Base-by-base conservation (phyloP, 2,888 invertebrate genomes). In the Parasteatoda lunata region DNA sequence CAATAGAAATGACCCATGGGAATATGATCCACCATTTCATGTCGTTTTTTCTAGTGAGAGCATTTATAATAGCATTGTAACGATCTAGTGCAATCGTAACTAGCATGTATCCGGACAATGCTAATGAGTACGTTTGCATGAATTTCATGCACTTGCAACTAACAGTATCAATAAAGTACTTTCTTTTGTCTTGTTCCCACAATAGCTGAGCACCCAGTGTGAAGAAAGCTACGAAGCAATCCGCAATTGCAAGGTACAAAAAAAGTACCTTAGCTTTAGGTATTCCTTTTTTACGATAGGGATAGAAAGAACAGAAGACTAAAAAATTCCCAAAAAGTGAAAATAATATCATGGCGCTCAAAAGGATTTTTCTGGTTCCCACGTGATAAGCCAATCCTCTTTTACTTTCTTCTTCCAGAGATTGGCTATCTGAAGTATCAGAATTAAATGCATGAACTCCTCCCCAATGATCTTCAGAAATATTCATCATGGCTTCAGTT, bases 81-180 rank as follows among this genome's bases (percentile, higher is more conserved):
- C 92, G 89, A 89, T 92, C 92, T 9, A 92, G 85, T 48, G 92
- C 92, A 51, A 92, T 91, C 6, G 91, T 91, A 5, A 92, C 91
- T 51, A 92, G 89, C 91, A 92, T 91, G 88, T 91, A 91, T 76
- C 91, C 91, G 88, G 92, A 92, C 76, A 91, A 90, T 83, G 91
- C 91, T 84, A 92, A 90, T 30, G 91, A 89, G 78, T 91, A 91
- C 70, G 91, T 91, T 89, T 91, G 91, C 5, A 91, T 83, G 88
- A 91, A 91, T 89, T 92, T 92, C 73, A 92, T 88, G 45, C 91
- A 87, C 77, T 91, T 90, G 85, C 92, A 92, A 90, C 91, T 89
- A 59, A 90, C 89, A 68, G 91, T 91, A 0, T 71, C 80, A 5
- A 91, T 91, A 47, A 89, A 69, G 92, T 92, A 92, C 6, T 90